Percentiles rank a stretch among this genome's conserved stretches.
phyloP scores from a whole-genome alignment of 2,888 invertebrate genomes.

The Parapristionchus giblindavisi region DNA sequence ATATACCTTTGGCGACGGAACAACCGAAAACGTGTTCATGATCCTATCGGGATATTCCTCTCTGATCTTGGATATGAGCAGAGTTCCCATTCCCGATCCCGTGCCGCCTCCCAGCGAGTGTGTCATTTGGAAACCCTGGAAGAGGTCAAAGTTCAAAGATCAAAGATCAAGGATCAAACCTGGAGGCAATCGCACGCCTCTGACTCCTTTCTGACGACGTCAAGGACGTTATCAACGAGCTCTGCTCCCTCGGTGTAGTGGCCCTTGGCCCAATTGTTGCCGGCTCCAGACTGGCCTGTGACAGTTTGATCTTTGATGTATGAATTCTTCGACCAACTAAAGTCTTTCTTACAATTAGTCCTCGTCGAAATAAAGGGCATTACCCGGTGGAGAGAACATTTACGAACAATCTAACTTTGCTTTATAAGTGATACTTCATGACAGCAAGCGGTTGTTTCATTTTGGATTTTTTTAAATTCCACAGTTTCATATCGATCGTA shows the following conservation, averaged over 20 bases:
- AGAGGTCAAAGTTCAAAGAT: background rate
- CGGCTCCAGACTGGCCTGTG: conserved; percentile 77
- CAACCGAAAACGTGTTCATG: conserved; percentile 94
- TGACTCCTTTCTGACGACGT: conserved; percentile 77
- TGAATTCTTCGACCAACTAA: background rate
- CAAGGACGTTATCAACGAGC: conserved; percentile 75
- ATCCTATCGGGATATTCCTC: conserved; percentile 97
- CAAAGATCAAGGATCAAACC: conserved; percentile 37
- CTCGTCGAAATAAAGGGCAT: too few relatives aligned
- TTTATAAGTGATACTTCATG: too few relatives aligned
- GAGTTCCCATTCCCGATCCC: conserved; percentile 86
- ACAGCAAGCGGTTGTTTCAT: too few relatives aligned
- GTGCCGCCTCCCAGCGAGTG: conserved; percentile 86
- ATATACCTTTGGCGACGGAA: conserved; percentile 81
- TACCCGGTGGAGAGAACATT: too few relatives aligned
- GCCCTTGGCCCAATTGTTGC: conserved; percentile 89
- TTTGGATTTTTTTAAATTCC: too few relatives aligned
- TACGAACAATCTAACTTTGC: too few relatives aligned
- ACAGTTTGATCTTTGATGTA: too few relatives aligned
- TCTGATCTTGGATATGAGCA: conserved; percentile 91
- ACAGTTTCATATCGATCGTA: too few relatives aligned
- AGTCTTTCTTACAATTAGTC: conserved; percentile 36
- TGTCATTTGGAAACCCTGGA: conserved; percentile 82
- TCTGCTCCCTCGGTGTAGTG: conserved; percentile 88
- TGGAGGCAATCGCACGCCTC: conserved; percentile 61